Evolutionary conservation across 2,888 invertebrate genomes (phyloP), one percentile per base, ranked within the genome.

Genomic region (Dolichopus griseipennis): DNA sequence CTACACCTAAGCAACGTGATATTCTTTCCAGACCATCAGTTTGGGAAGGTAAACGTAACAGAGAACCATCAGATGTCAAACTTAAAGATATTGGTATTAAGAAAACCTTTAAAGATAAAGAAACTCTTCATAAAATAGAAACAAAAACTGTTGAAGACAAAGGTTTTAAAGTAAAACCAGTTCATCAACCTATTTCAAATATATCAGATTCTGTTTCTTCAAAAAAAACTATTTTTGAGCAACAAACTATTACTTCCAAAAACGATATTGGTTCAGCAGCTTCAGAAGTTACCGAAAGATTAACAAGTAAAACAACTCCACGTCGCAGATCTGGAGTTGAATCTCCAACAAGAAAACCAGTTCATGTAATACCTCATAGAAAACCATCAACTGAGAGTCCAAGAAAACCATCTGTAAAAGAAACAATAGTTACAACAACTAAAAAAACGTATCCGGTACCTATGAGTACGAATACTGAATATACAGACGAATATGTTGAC

Each of bases 1-100:
- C 74, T 74, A 76, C 71, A 71, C 69, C 75, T 10, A 77, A 80
- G 68, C 83, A 82, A 67, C 78, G 79, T 67, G 84, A 85, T 73
- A 84, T 85, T 66, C 75, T 85, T 21, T 83, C 77, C 61, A 78
- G 85, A 69, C 84, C 85, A 1, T 84, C 85, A 15, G 81, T 84
- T 37, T 83, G 82, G 75, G 82, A 83, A 71, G 78, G 76, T 7
- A 72, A 72, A 68, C 73, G 77, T 68, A 76, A 66, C 12, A 37
- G 64, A 20, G 68, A 70, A 1, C 70, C 71, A 27, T 65, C 72
- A 10, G 75, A 76, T 27, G 75, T 76, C 0, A 85, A 84, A 72
- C 74, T 84, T 33, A 83, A 83, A 10, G 85, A 85, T 69, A 84
- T 84, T 63, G 83, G 83, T 21, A 82, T 83, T 0, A 77, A 78